These are phyloP conservation scores for Miniopterus natalensis DNA, from an alignment of 2,113 vertebrate genomes.

Conservation along the genomic window DNA sequence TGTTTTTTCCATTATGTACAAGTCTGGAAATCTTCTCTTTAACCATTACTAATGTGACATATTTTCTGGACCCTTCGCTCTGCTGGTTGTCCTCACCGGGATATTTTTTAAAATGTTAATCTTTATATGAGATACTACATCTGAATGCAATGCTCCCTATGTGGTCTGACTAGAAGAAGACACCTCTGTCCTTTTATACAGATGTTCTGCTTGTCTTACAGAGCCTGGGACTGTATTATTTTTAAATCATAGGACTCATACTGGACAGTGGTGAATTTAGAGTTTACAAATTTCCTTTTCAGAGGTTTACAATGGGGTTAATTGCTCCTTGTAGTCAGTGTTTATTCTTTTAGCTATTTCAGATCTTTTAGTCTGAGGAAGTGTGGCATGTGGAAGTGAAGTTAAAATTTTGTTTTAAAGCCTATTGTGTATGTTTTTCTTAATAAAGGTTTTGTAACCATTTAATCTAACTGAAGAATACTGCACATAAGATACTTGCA, in stretches of 20 bases:
- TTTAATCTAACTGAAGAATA: conserved; percentile 43
- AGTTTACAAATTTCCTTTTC: conserved; percentile 40
- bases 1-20: background rate
- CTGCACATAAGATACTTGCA: background rate
- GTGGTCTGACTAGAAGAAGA: background rate
- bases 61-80: background rate
- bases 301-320: background rate
- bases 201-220: conserved; percentile 18
- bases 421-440: conserved; percentile 8
- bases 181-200: background rate
- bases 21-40: background rate
- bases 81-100: background rate
- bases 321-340: background rate
- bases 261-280: background rate
- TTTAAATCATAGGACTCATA: conserved; percentile 26
- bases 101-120: background rate
- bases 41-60: background rate
- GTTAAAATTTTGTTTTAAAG: conserved; percentile 33
- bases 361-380: conserved; percentile 44
- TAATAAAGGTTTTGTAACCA: background rate
- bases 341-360: conserved; percentile 35
- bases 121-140: background rate
- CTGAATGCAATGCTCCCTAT: background rate
- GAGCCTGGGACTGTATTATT: conserved; percentile 2
- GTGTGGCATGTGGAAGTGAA: background rate